Conservation (phyloP, 2,113 vertebrate species). For the Lipotes vexillifer region DNA sequence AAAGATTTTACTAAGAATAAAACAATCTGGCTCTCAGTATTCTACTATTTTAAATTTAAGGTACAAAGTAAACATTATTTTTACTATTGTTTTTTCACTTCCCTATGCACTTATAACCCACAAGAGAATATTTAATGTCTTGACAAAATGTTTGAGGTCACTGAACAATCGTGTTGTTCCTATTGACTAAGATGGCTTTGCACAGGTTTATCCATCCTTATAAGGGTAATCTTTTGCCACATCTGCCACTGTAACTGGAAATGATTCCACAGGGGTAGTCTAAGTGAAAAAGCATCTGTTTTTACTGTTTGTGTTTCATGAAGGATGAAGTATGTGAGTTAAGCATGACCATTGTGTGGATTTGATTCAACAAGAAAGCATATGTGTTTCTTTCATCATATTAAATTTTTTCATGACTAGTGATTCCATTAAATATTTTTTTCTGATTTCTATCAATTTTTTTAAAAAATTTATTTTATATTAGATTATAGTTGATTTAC, state of each 20-base stretch:
- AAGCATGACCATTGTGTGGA: neutral
- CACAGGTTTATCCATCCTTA: neutral
- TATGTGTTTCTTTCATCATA: no score
- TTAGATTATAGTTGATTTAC: neutral
- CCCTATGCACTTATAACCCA: neutral
- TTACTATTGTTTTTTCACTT: neutral
- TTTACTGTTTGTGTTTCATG: neutral
- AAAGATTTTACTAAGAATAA: neutral
- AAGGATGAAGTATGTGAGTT: neutral
- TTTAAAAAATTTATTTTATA: no score
- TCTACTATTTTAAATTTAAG: neutral
- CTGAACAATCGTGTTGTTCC: rapidly evolving
- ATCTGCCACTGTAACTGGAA: neutral
- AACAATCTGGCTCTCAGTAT: neutral
- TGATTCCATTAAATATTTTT: neutral
- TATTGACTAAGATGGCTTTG: neutral
- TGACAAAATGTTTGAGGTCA: neutral
- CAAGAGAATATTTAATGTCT: neutral
- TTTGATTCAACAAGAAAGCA: neutral
- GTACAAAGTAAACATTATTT: neutral
- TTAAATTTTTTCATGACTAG: neutral
- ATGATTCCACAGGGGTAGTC: rapidly evolving
- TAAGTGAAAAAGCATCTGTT: neutral
- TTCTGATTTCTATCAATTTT: neutral
- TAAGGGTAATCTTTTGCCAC: neutral